Evolutionary conservation across 2,888 invertebrate species (phyloP).

Genomic region (Machimus rusticus): DNA sequence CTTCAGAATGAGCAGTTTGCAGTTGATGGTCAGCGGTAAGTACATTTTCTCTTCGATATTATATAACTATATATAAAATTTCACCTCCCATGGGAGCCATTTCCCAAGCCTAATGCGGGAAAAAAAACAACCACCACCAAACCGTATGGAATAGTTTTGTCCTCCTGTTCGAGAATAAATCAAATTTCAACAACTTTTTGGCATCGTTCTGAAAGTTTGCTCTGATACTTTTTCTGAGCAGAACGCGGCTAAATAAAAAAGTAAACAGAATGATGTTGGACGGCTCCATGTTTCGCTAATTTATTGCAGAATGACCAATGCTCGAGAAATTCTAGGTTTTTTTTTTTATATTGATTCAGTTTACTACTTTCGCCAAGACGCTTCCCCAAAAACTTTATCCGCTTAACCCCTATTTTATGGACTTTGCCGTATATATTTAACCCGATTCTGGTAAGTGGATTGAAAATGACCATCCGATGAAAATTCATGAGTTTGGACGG

Average conservation of each 20-base stretch:
- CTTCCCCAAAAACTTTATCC: constrained; percentile 20
- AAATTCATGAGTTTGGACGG: constrained; percentile 28
- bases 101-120: neutral
- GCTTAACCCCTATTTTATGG: constrained; percentile 26
- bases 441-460: constrained; percentile 32
- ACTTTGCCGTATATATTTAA: constrained; percentile 29
- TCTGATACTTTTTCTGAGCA: neutral
- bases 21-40: constrained; percentile 81
- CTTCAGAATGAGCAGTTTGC: constrained; percentile 94
- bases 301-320: constrained; percentile 23
- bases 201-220: constrained; percentile 20
- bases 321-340: neutral
- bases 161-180: constrained; percentile 23
- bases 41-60: constrained; percentile 34
- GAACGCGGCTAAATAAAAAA: neutral
- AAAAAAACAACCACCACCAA: neutral
- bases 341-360: constrained; percentile 17
- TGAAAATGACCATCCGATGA: constrained; percentile 32
- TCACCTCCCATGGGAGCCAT: neutral
- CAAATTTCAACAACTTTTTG: constrained; percentile 38
- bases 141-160: constrained; percentile 18
- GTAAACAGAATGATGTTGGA: constrained; percentile 23
- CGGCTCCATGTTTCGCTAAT: constrained; percentile 28
- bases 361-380: constrained; percentile 33
- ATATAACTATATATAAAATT: neutral